phyloP scores from a whole-genome alignment of 2,888 invertebrate genomes.

The Malacosoma neustria region DNA sequence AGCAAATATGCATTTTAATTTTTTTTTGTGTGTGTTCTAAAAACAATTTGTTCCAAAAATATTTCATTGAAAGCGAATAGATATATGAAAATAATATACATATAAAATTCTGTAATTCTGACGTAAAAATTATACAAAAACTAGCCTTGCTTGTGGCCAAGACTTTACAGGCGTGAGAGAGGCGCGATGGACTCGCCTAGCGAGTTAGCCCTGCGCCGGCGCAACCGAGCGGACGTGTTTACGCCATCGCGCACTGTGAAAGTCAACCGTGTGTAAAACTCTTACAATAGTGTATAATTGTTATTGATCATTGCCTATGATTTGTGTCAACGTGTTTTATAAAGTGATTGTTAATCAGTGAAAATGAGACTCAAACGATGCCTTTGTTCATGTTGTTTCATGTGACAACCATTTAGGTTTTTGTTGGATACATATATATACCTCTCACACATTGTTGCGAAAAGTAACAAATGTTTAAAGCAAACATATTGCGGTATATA shows the following conservation, averaged over 20 bases:
- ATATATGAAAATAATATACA: too few relatives aligned
- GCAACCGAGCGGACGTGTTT: slow-evolving; percentile 43
- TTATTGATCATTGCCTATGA: slow-evolving; percentile 8
- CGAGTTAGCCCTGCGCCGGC: slow-evolving; percentile 62
- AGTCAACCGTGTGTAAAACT: slow-evolving; percentile 31
- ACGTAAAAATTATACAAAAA: too few relatives aligned
- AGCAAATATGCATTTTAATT: too few relatives aligned
- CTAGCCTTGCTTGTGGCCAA: background rate
- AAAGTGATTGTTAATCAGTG: slow-evolving; percentile 21
- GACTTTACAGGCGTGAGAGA: slow-evolving; percentile 30
- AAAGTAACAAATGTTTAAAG: slow-evolving; percentile 10
- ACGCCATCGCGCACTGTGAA: slow-evolving; percentile 42
- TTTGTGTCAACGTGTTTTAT: background rate
- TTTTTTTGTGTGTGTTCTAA: too few relatives aligned
- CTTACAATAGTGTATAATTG: slow-evolving; percentile 18
- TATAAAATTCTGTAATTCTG: too few relatives aligned
- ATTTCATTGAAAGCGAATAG: too few relatives aligned
- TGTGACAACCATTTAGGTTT: slow-evolving; percentile 9
- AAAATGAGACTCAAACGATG: slow-evolving; percentile 4
- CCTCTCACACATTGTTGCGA: slow-evolving; percentile 15
- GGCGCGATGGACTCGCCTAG: slow-evolving; percentile 32
- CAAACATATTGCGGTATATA: slow-evolving; percentile 7
- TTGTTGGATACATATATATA: too few relatives aligned
- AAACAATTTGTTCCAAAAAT: too few relatives aligned
- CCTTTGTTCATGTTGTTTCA: slow-evolving; percentile 18